Percentiles rank a stretch among this genome's conserved stretches.
phyloP scores from a whole-genome alignment of 2,113 vertebrate species.

The Tonatia bakeri region DNA sequence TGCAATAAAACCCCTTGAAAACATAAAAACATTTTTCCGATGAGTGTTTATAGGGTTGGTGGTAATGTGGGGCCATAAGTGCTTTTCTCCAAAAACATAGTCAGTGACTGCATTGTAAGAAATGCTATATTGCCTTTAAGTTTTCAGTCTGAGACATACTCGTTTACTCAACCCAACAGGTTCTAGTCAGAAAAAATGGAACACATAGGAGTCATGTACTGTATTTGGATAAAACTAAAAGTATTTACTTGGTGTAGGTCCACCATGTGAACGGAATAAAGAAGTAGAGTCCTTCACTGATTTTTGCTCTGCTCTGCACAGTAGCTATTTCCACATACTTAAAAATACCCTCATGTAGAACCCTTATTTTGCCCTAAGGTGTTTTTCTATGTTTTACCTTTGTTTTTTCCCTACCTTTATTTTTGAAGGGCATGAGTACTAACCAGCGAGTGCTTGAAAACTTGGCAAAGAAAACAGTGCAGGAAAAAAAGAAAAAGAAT shows the following conservation, averaged over 20 bases:
- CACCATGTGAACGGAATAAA: background rate
- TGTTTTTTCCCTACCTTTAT: background rate
- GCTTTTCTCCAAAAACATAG: background rate
- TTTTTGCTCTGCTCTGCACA: background rate
- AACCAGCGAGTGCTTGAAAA: background rate
- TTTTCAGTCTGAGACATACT: background rate
- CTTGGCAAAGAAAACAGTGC: background rate
- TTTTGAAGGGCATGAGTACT: background rate
- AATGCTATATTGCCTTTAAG: background rate
- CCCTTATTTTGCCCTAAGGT: background rate
- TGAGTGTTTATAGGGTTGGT: background rate
- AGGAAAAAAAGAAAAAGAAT: background rate
- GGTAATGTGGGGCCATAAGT: background rate
- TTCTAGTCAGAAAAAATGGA: background rate
- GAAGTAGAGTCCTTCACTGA: background rate
- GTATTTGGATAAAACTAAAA: background rate
- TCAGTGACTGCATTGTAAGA: background rate
- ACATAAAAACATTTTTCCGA: background rate
- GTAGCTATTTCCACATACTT: background rate
- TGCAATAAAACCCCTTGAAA: background rate
- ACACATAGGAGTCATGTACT: background rate
- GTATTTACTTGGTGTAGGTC: background rate
- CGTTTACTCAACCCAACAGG: background rate
- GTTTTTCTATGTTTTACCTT: background rate
- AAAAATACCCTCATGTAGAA: background rate